phyloP scores from a whole-genome alignment of 2,113 vertebrate species.

The Dicrurus megarhynchus region DNA sequence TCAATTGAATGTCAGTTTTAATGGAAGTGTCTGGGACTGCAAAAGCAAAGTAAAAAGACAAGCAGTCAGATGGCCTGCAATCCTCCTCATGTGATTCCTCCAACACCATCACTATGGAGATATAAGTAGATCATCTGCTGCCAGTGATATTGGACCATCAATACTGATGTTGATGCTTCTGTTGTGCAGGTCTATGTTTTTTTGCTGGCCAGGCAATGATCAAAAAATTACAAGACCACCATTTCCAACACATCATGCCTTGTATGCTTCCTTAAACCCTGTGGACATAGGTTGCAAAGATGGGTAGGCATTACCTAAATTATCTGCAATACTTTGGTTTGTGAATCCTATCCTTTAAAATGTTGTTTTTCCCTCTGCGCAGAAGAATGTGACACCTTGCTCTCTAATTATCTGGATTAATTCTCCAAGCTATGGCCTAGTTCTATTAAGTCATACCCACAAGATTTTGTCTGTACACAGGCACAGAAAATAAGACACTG shows the following conservation, averaged over 20 bases:
- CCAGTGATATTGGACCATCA: not conserved
- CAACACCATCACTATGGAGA: not conserved
- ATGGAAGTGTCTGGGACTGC: not conserved
- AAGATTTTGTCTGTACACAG: not conserved
- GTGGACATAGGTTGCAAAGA: not conserved
- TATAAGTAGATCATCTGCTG: not conserved
- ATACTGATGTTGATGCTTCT: fast-evolving
- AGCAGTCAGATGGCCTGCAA: not conserved
- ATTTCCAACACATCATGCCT: not conserved
- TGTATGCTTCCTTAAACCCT: not conserved
- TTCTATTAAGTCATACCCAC: not conserved
- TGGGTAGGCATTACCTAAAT: not conserved
- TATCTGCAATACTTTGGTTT: not conserved
- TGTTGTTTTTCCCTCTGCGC: not conserved
- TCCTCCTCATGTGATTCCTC: not conserved
- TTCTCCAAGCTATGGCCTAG: not conserved
- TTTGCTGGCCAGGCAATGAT: not conserved
- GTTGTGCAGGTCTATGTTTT: not conserved
- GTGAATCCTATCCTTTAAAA: not conserved
- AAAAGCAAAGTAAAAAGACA: not conserved
- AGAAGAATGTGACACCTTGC: not conserved
- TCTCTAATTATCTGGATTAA: not conserved
- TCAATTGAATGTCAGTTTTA: not conserved
- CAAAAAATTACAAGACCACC: not conserved
- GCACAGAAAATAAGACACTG: not conserved